phyloP scores from a whole-genome alignment of 1,140 invertebrate genomes.

The Pseudachorutes palmiensis region DNA sequence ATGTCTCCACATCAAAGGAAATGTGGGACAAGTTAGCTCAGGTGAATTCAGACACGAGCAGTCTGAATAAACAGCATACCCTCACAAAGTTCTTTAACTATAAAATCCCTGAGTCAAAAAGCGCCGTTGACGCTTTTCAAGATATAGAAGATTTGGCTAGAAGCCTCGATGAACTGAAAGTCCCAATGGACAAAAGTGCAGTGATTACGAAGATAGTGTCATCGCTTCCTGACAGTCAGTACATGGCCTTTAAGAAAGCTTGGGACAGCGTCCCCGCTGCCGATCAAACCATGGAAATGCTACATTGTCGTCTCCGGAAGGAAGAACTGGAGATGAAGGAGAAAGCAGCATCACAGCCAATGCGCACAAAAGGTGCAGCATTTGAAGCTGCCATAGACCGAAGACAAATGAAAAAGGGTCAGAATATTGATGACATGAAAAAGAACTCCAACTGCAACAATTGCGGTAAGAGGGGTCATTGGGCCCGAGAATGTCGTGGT shows the following conservation, averaged over 20 bases:
- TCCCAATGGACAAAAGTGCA: neutral
- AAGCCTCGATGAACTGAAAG: constrained; percentile 15
- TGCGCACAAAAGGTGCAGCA: too few species aligned
- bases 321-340: constrained; percentile 10
- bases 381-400: too few species aligned
- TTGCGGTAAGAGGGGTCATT: constrained; percentile 11
- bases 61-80: constrained; percentile 21
- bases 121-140: neutral
- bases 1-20: constrained; percentile 10
- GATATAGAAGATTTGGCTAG: constrained; percentile 18
- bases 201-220: constrained; percentile 2
- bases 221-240: neutral
- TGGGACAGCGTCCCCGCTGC: constrained; percentile 16
- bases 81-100: constrained; percentile 19
- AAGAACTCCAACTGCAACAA: constrained; percentile 10
- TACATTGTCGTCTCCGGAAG: constrained; percentile 11
- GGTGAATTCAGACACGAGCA: constrained; percentile 14
- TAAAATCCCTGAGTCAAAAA: constrained; percentile 1
- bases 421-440: constrained; percentile 3
- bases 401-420: neutral
- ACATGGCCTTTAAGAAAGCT: constrained; percentile 18
- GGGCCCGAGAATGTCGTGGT: constrained; percentile 9
- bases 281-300: constrained; percentile 9
- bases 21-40: constrained; percentile 18
- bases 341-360: too few species aligned